Evolutionary conservation across 2,888 invertebrate species (phyloP).

Genomic region (Mythimna pallens): DNA sequence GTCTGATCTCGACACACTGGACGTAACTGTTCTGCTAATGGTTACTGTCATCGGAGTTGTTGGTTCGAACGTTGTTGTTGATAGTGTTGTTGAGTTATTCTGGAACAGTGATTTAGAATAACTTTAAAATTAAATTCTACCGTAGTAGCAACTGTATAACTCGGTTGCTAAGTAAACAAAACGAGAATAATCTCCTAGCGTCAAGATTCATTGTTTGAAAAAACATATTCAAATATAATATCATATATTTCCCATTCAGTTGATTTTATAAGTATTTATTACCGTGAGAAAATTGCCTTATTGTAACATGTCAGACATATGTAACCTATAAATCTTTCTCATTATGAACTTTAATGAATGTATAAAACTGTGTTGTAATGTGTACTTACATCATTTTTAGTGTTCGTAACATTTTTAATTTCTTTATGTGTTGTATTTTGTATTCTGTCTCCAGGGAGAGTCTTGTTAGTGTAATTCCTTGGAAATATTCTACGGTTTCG

Average conservation of each 20-base stretch:
- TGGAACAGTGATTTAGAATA: constrained; percentile 63
- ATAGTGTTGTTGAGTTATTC: constrained; percentile 68
- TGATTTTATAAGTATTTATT: not conserved
- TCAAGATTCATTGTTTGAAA: no score
- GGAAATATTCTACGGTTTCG: constrained; percentile 73
- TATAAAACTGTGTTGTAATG: not conserved
- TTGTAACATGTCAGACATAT: not conserved
- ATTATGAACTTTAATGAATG: not conserved
- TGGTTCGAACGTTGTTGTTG: constrained; percentile 64
- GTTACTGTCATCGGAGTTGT: constrained; percentile 51
- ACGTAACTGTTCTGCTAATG: constrained; percentile 36
- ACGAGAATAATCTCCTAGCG: not conserved
- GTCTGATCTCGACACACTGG: constrained; percentile 64
- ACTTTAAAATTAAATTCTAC: not conserved
- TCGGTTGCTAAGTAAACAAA: not conserved
- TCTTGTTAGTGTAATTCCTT: constrained; percentile 68
- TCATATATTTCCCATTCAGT: not conserved
- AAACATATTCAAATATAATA: not conserved
- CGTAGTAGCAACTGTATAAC: not conserved
- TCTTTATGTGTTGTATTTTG: constrained; percentile 64
- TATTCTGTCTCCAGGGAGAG: constrained; percentile 65
- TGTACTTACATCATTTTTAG: constrained; percentile 73
- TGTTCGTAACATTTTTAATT: constrained; percentile 65
- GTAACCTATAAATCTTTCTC: not conserved
- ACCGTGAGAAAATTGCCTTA: not conserved